These are phyloP conservation scores for Epistrophe eligans DNA, from an alignment of 2,888 invertebrate genomes.

Conservation along the genomic window DNA sequence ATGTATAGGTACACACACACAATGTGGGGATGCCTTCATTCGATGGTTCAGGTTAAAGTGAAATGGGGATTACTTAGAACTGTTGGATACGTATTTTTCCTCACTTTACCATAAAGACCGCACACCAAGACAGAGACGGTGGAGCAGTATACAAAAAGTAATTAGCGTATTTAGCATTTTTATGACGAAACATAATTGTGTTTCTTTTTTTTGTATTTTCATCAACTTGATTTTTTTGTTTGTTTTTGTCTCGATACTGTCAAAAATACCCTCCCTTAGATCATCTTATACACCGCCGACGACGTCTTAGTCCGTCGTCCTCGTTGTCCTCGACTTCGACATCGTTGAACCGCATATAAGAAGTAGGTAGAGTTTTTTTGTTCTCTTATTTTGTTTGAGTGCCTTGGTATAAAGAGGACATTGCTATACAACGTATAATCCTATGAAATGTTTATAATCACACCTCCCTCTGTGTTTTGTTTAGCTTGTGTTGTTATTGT, in stretches of 20 bases:
- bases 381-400: constrained; percentile 12
- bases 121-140: constrained; percentile 2
- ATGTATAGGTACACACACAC: not conserved
- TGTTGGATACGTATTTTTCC: constrained; percentile 28
- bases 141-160: constrained; percentile 44
- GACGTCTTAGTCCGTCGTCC: not conserved
- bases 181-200: constrained; percentile 71
- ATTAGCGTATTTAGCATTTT: constrained; percentile 74
- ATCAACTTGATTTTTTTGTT: constrained; percentile 33
- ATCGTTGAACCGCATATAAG: not conserved
- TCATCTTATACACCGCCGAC: not conserved
- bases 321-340: constrained; percentile 14
- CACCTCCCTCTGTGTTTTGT: constrained; percentile 45
- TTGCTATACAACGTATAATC: constrained; percentile 63
- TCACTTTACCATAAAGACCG: constrained; percentile 15
- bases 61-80: constrained; percentile 41
- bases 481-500: constrained; percentile 4
- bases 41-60: constrained; percentile 9
- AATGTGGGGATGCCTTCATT: constrained; percentile 8
- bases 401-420: constrained; percentile 18
- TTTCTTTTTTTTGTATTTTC: constrained; percentile 42
- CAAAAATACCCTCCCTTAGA: constrained; percentile 37
- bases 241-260: constrained; percentile 29
- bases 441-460: constrained; percentile 69
- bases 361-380: constrained; percentile 12